Evolutionary conservation across 2,113 vertebrate species (phyloP), one percentile per base, ranked within the genome.

Genomic region (Ptilonorhynchus violaceus): DNA sequence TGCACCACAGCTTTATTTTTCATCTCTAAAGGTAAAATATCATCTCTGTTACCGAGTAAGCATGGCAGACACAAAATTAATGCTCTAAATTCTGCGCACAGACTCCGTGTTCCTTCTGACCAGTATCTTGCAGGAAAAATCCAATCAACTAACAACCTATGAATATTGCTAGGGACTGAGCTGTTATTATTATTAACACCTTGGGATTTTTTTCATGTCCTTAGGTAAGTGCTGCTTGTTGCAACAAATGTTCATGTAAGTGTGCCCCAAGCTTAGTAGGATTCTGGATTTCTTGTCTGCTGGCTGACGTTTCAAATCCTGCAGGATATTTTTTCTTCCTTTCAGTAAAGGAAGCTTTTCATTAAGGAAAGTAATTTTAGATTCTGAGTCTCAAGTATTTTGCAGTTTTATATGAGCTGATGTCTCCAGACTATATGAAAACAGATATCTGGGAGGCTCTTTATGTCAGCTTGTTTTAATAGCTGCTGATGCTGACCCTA

Each of bases 321-420:
- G 30, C 19, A 89, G 80, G 47, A 60, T 46, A 39, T 69, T 37
- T 92, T 91, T 87, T 62, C 47, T 87, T 64, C 50, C 14, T 88
- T 82, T 64, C 62, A 83, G 67, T 75, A 70, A 50, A 80, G 41
- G 37, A 93, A 74, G 46, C 79, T 83, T 95, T 95, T 95, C 72
- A 84, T 92, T 86, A 88, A 70, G 55, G 67, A 88, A 93, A 90
- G 70, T 60, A 93, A 85, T 93, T 95, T 89, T 83, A 88, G 41
- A 79, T 68, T 72, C 75, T 5, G 14, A 77, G 73, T 80, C 50
- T 84, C 52, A 44, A 88, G 53, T 53, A 85, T 73, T 93, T 92
- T 92, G 59, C 55, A 69, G 59, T 73, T 93, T 84, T 86, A 42
- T 50, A 70, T 5, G 47, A 91, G 59, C 63, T 84, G 79, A 74